Percentiles rank a stretch among this genome's conserved stretches.
These are phyloP conservation scores for Pandemis corylana DNA, from an alignment of 2,888 invertebrate genomes.

Conservation along the genomic window DNA sequence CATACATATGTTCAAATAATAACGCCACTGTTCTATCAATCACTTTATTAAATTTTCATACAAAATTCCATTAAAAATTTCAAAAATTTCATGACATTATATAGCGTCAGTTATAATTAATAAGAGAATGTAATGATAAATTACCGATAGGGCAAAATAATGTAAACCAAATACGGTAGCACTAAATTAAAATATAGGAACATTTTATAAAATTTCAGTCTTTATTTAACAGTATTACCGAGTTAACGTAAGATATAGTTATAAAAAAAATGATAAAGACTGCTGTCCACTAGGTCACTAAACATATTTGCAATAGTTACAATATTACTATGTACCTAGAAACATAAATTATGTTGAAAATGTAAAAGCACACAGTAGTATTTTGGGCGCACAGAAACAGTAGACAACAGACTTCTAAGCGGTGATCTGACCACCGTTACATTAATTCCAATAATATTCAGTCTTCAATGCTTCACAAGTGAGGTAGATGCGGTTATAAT, in stretches of 20 bases:
- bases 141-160: slow-evolving; percentile 77
- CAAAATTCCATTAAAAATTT: slow-evolving; percentile 85
- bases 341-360: slow-evolving; percentile 45
- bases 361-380: slow-evolving; percentile 37
- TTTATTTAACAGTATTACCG: slow-evolving; percentile 79
- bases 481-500: slow-evolving; percentile 77
- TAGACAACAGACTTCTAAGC: slow-evolving; percentile 79
- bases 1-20: slow-evolving; percentile 52
- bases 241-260: slow-evolving; percentile 73
- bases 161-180: slow-evolving; percentile 78
- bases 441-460: slow-evolving; percentile 65
- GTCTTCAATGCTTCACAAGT: slow-evolving; percentile 76
- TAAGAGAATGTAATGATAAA: slow-evolving; percentile 77
- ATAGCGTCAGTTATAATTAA: slow-evolving; percentile 83
- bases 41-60: slow-evolving; percentile 83
- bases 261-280: slow-evolving; percentile 64
- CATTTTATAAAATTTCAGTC: slow-evolving; percentile 82
- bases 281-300: slow-evolving; percentile 69
- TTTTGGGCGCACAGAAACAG: slow-evolving; percentile 56
- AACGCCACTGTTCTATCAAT: slow-evolving; percentile 77
- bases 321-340: slow-evolving; percentile 39
- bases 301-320: slow-evolving; percentile 46
- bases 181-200: slow-evolving; percentile 85
- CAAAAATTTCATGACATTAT: slow-evolving; percentile 83
- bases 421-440: slow-evolving; percentile 81